Evolutionary conservation across 2,888 invertebrate genomes (phyloP).

Genomic region (Rhamnusium bicolor): DNA sequence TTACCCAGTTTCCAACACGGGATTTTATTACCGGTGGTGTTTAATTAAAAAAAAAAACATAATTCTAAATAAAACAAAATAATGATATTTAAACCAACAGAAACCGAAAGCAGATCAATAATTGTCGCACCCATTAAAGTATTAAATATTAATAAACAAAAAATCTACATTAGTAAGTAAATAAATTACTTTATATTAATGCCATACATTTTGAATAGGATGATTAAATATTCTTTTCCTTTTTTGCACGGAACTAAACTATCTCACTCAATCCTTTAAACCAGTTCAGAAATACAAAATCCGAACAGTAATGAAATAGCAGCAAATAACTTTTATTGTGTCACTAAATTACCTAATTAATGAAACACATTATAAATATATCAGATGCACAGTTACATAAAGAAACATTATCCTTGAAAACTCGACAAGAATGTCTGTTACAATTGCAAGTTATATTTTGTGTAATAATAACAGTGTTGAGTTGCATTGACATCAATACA

Average conservation of each 20-base stretch:
- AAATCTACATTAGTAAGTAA: neutral
- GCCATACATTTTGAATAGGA: neutral
- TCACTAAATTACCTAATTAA: constrained; percentile 30
- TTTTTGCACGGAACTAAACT: neutral
- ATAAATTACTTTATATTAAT: neutral
- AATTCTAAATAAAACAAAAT: too few species aligned
- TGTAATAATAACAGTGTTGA: constrained; percentile 40
- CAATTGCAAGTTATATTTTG: constrained; percentile 36
- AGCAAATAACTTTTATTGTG: constrained; percentile 30
- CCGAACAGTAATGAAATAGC: neutral
- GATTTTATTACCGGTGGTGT: too few species aligned
- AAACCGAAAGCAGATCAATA: too few species aligned
- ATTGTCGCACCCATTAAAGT: neutral
- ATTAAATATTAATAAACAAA: neutral
- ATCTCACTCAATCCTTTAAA: neutral
- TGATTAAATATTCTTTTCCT: neutral
- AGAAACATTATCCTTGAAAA: constrained; percentile 33
- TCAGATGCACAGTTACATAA: constrained; percentile 28
- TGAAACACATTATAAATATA: constrained; percentile 29
- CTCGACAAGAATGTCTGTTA: constrained; percentile 28
- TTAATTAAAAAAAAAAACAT: too few species aligned
- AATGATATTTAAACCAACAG: too few species aligned
- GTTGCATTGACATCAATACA: constrained; percentile 45
- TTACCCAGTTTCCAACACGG: too few species aligned
- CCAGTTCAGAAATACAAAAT: constrained; percentile 8